Evolutionary conservation across 2,113 vertebrate species (phyloP), one percentile per base, ranked within the genome.

Genomic region (Labeo catla): DNA sequence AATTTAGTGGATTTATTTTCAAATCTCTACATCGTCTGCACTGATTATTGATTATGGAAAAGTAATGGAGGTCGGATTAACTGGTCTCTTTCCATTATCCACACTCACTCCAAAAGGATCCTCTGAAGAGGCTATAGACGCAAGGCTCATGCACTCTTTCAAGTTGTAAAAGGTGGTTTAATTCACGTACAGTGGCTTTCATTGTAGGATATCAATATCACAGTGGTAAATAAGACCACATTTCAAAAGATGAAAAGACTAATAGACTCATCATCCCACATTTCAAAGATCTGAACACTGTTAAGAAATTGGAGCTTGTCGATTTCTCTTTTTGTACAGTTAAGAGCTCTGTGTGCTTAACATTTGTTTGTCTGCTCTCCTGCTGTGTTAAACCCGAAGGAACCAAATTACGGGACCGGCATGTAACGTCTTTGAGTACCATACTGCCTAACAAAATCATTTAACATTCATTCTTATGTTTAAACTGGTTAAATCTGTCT

Each of bases 391-490:
- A 76, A 57, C 57, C 74, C 49, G 49, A 39, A 70, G 82, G 66
- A 87, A 88, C 47, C 79, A 74, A 81, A 84, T 88, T 80, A 84
- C 63, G 43, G 4, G 52, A 81, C 63, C 74, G 85, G 85, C 76
- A 78, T 49, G 54, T 65, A 52, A 52, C 49, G 43, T 76, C 52
- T 39, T 28, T 65, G 45, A 81, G 39, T 34, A 74, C 84, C 15
- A 45, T 16, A 11, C 76, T 84, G 85, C 36, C 85, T 50, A 47
- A 39, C 50, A 59, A 28, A 79, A 74, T 79, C 12, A 70, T 61
- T 80, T 28, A 85, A 23, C 68, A 52, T 47, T 81, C 68, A 80
- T 65, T 2, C 34, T 39, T 57, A 16, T 39, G 52, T 21, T 57
- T 43, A 2, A 76, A 11, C 5, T 49, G 72, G 45, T 28, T 15